These are phyloP conservation scores for Eristalinus aeneus DNA, from an alignment of 2,888 invertebrate species.

Conservation along the genomic window DNA sequence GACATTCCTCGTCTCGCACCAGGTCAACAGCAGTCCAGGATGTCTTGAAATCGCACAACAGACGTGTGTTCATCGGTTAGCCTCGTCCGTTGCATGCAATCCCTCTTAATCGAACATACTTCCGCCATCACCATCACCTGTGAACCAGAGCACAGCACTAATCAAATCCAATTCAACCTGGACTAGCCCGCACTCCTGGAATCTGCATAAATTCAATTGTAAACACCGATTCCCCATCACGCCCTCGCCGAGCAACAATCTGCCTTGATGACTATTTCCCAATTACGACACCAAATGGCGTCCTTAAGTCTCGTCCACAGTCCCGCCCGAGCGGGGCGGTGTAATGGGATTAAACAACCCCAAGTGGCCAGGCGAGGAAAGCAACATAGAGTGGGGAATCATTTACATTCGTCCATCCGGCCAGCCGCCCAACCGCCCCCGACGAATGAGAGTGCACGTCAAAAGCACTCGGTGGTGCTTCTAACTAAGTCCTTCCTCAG, in stretches of 20 bases:
- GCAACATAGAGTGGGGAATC: not conserved
- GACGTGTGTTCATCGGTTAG: not conserved
- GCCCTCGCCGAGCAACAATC: not conserved
- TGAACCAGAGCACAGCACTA: not conserved
- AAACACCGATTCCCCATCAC: not conserved
- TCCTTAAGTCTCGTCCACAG: not conserved
- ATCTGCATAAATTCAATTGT: not conserved
- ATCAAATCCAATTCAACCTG: not conserved
- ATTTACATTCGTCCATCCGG: not conserved
- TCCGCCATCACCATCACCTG: not conserved
- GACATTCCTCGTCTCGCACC: not conserved
- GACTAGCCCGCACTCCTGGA: not conserved
- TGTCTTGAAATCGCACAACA: not conserved
- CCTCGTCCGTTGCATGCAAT: not conserved
- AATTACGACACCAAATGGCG: constrained; percentile 12
- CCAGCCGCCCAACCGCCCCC: not conserved
- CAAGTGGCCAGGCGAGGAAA: not conserved
- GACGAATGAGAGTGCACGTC: not conserved
- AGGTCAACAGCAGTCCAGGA: not conserved
- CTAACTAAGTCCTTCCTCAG: too few species aligned
- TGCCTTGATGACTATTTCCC: not conserved
- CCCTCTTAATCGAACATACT: not conserved
- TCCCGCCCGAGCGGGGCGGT: not conserved
- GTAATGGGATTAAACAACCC: not conserved
- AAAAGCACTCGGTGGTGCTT: not conserved